A percentile compares a stretch with the other conserved stretches of the same genome.
Evolutionary conservation across 2,797 vertebrate species (phyloP).

Genomic region (Remorina albescens): DNA sequence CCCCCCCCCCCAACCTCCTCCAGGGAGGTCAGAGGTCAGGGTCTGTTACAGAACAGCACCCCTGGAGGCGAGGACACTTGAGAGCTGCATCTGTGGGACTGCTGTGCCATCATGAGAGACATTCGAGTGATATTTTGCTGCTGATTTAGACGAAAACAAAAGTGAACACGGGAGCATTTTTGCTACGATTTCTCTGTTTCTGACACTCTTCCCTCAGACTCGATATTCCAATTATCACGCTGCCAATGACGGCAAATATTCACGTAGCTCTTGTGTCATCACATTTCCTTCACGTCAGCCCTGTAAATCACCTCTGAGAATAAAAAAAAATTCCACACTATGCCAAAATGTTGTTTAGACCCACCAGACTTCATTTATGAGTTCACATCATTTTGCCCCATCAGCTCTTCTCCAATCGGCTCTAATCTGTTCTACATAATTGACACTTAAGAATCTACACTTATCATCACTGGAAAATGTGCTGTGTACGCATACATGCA

Average conservation of each 20-base stretch:
- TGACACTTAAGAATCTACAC: conserved; percentile 34
- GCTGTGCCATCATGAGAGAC: conserved; percentile 8
- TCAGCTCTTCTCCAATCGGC: conserved; percentile 33
- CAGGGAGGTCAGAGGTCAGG: conserved; percentile 67
- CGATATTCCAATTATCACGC: no score
- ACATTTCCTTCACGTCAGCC: conserved; percentile 6
- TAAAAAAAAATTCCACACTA: conserved; percentile 21
- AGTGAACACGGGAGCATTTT: neutral
- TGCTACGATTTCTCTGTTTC: neutral
- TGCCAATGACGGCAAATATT: conserved; percentile 15
- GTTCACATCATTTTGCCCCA: neutral
- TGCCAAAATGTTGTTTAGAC: conserved; percentile 26
- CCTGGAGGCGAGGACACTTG: conserved; percentile 26
- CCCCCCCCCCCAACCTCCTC: no score
- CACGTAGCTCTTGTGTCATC: conserved; percentile 30
- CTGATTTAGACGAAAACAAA: conserved; percentile 12
- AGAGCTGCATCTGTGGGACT: conserved; percentile 2
- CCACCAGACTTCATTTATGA: conserved; percentile 25
- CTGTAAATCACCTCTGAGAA: conserved; percentile 32
- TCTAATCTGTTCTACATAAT: conserved; percentile 30
- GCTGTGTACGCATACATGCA: conserved; percentile 19
- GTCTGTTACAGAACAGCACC: conserved; percentile 55
- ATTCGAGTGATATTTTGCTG: conserved; percentile 18
- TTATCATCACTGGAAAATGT: conserved; percentile 35
- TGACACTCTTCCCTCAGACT: no score